Percentiles rank a stretch among this genome's conserved stretches.
Evolutionary conservation across 2,797 vertebrate genomes (phyloP).

Genomic region (Anguilla pacifica): DNA sequence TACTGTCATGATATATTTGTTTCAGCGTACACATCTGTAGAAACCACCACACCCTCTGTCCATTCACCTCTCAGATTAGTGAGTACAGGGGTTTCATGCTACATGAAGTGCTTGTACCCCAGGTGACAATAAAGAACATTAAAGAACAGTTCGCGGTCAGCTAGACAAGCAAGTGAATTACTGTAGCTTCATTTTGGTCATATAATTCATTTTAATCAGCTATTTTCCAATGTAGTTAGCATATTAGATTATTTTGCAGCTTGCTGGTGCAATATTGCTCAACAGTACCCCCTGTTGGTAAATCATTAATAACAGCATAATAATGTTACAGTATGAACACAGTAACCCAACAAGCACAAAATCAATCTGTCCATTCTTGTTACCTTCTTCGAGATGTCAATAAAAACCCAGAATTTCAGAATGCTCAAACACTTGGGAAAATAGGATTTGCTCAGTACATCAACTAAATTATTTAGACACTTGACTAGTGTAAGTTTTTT

Average conservation of each 20-base stretch:
- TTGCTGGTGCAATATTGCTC: background rate
- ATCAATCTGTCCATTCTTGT: background rate
- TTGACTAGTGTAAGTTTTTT: background rate
- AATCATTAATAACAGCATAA: background rate
- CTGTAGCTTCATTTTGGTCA: background rate
- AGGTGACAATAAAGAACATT: background rate
- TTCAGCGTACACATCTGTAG: no score
- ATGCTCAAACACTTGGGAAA: background rate
- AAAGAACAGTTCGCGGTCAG: background rate
- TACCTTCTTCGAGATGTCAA: background rate
- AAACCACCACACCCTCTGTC: no score
- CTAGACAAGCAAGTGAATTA: background rate
- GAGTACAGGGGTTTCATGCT: no score
- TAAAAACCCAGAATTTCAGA: background rate
- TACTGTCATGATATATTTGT: no score
- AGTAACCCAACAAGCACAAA: background rate
- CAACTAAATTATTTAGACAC: background rate
- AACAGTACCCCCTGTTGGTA: background rate
- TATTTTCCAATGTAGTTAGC: background rate
- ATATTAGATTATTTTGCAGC: background rate
- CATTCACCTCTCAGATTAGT: no score
- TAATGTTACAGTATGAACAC: background rate
- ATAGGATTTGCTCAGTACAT: background rate
- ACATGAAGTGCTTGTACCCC: no score
- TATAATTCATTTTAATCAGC: background rate